Evolutionary conservation across 2,888 invertebrate species (phyloP).

Genomic region (Chironomus tentans): DNA sequence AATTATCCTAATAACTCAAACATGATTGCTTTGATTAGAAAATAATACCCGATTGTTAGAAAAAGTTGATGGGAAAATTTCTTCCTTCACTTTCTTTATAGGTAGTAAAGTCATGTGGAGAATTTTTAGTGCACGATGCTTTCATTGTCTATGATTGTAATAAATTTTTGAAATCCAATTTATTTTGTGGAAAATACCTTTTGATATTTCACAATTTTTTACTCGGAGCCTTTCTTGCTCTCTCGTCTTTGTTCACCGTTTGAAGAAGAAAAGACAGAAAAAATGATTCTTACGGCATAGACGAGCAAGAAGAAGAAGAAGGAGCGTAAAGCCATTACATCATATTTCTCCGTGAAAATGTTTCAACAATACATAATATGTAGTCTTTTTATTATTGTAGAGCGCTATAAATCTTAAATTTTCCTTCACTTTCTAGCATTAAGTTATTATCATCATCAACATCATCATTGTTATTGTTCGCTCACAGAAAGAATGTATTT

Average conservation of each 20-base stretch:
- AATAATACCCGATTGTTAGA: no score
- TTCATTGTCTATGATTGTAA: constrained; percentile 14
- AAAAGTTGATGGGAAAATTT: no score
- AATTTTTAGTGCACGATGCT: not conserved
- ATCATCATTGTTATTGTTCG: not conserved
- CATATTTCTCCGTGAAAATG: not conserved
- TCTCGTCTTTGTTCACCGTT: not conserved
- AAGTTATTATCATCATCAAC: not conserved
- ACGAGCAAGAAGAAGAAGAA: not conserved
- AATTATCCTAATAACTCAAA: no score
- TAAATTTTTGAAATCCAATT: constrained; percentile 27
- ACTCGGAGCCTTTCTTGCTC: not conserved
- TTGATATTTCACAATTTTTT: not conserved
- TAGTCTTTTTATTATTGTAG: not conserved
- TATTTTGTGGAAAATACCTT: constrained; percentile 12
- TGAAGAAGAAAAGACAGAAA: not conserved
- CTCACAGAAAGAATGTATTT: no score
- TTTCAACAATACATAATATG: not conserved
- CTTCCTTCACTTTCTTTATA: no score
- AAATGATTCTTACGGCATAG: not conserved
- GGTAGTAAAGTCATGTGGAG: no score
- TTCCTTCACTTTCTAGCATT: not conserved
- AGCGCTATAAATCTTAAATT: constrained; percentile 16
- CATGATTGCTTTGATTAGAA: no score
- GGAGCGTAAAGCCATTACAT: not conserved